These are phyloP conservation scores for Halichoerus grypus DNA, from an alignment of 2,113 vertebrate species.

Conservation along the genomic window DNA sequence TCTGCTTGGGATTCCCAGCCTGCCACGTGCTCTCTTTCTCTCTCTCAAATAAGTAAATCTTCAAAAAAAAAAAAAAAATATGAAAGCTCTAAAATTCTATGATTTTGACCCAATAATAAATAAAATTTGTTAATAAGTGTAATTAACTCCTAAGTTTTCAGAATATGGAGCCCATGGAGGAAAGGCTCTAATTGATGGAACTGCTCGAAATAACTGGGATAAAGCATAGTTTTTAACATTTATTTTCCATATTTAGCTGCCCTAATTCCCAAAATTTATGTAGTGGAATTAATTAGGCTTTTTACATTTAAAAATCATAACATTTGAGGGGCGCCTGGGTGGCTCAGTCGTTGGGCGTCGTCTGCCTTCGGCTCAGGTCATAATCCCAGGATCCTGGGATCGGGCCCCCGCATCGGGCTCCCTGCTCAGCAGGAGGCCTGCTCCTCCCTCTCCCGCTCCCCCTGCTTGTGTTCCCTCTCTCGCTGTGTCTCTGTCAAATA, in stretches of 20 bases:
- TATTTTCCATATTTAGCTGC: neutral
- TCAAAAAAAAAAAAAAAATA: neutral
- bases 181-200: slow-evolving; percentile 2
- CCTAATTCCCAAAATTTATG: neutral
- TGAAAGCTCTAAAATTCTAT: neutral
- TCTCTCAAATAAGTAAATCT: neutral
- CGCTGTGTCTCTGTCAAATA: too few relatives aligned
- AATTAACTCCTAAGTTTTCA: slow-evolving; percentile 24
- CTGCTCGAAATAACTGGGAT: neutral
- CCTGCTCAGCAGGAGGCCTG: too few relatives aligned
- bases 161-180: neutral
- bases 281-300: slow-evolving; percentile 3
- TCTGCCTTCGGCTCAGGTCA: too few relatives aligned
- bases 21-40: too few relatives aligned
- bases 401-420: too few relatives aligned
- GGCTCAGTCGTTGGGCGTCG: too few relatives aligned
- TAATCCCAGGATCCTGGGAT: too few relatives aligned
- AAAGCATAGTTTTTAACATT: neutral
- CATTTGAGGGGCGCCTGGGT: too few relatives aligned
- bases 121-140: neutral
- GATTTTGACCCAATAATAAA: slow-evolving; percentile 7
- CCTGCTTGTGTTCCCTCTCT: too few relatives aligned
- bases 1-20: neutral
- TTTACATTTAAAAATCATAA: neutral
- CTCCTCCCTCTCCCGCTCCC: too few relatives aligned